phyloP scores from a whole-genome alignment of 2,888 invertebrate species.

The Macroteleia sp. region DNA sequence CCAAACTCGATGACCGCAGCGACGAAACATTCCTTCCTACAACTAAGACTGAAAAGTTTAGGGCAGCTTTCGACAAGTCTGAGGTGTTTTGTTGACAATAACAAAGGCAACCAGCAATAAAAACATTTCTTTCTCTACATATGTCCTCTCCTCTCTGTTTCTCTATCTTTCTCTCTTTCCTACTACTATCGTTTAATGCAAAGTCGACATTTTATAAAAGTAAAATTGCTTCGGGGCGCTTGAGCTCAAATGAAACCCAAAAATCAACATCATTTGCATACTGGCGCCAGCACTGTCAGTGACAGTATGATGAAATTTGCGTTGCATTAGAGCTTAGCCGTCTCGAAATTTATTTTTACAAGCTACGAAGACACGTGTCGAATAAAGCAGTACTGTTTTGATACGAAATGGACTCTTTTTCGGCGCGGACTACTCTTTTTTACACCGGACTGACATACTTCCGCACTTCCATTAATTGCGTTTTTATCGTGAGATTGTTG shows the following conservation, averaged over 20 bases:
- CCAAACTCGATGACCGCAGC: slow-evolving; percentile 22
- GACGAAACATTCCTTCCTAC: slow-evolving; percentile 43
- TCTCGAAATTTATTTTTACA: slow-evolving; percentile 31
- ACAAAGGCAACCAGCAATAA: slow-evolving; percentile 51
- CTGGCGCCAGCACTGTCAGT: background rate
- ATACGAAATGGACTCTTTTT: background rate
- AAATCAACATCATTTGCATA: no score
- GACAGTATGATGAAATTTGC: background rate
- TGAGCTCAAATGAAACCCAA: no score
- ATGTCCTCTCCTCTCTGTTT: no score
- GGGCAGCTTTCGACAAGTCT: slow-evolving; percentile 46
- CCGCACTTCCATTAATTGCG: slow-evolving; percentile 69
- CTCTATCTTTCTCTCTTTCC: background rate
- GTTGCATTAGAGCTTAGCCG: background rate
- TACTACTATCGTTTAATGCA: slow-evolving; percentile 33
- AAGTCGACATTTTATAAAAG: slow-evolving; percentile 13
- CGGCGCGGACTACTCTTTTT: slow-evolving; percentile 11
- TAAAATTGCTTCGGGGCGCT: slow-evolving; percentile 13
- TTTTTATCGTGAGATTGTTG: slow-evolving; percentile 62
- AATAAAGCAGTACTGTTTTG: background rate
- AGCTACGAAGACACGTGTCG: background rate
- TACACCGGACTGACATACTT: slow-evolving; percentile 32
- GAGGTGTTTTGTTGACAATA: slow-evolving; percentile 60
- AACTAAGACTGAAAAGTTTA: slow-evolving; percentile 59
- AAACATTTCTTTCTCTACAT: slow-evolving; percentile 5